Evolutionary conservation across 1,140 invertebrate genomes (phyloP), one percentile per base, ranked within the genome.

Genomic region (Trichonephila clavata): DNA sequence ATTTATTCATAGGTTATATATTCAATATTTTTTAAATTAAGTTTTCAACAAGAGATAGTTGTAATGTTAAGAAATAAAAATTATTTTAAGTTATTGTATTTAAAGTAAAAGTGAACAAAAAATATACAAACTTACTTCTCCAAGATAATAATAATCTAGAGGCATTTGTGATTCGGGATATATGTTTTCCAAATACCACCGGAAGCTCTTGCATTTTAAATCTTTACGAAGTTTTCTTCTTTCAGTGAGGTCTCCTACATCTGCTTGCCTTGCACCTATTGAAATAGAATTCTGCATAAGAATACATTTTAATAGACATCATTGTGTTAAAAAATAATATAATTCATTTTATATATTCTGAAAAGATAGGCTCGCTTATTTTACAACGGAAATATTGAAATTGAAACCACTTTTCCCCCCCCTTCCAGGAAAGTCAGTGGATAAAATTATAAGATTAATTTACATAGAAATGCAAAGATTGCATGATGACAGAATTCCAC

Each of bases 121-220:
- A n/a, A 7, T 21, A 4, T 8, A 84, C 0, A 0, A 0, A 94
- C 71, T 97, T 92, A 98, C 97, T 98, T 99, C 98, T 95, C 99
- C 99, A 39, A 99, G 96, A 95, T 99, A 99, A 95, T 98, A 98
- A 96, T 99, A 99, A 95, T 99, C 98, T 92, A 99, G 95, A 50
- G 99, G 99, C 98, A 99, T 99, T 95, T 99, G 98, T 84, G 98
- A 98, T 96, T 99, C 98, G 0, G 98, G 98, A 94, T 96, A 97
- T 20, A 97, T 96, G 94, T 96, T 96, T 96, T 99, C 98, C 95
- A 99, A 96, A 96, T 99, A 99, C 99, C 99, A 99, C 95, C 98
- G 97, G 96, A 99, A 99, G 83, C 97, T 98, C 96, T 99, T 99
- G 96, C 99, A 99, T 95, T 99, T 97, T 63, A 99, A 96, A 88